Conservation (phyloP, 2,888 invertebrate species). For the Sympetrum striolatum region DNA sequence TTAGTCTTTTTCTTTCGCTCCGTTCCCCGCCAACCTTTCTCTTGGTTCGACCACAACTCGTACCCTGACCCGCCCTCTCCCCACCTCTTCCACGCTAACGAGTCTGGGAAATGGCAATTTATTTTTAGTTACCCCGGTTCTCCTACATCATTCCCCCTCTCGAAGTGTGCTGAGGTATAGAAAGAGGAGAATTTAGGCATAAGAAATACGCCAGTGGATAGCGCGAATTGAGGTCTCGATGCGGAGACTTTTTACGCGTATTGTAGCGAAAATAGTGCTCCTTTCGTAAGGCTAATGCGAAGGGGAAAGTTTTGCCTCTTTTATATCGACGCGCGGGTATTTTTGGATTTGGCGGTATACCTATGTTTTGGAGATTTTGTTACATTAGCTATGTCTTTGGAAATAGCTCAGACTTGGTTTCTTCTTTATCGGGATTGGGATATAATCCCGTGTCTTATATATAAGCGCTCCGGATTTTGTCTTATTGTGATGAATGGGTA, state of each 20-base stretch:
- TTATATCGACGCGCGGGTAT: neutral
- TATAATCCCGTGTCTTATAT: neutral
- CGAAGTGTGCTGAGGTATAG: neutral
- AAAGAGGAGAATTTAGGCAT: neutral
- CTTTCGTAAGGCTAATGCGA: neutral
- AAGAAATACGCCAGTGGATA: neutral
- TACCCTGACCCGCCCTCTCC: conserved; percentile 1
- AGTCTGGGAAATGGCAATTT: conserved; percentile 42
- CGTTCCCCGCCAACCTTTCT: neutral
- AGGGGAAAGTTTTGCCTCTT: neutral
- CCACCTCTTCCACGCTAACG: conserved; percentile 3
- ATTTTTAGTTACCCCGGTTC: conserved; percentile 36
- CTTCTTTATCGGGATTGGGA: neutral
- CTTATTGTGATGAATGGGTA: no score
- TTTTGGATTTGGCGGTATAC: neutral
- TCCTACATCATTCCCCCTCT: conserved; percentile 15
- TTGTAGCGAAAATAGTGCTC: neutral
- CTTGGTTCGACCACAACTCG: neutral
- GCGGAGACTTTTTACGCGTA: neutral
- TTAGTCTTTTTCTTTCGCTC: neutral
- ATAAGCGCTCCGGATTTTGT: neutral
- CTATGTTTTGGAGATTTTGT: neutral
- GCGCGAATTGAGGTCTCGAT: neutral
- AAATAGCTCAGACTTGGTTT: neutral
- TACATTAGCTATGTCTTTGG: neutral